A percentile compares a stretch with the other conserved stretches of the same genome.
phyloP scores from a whole-genome alignment of 2,888 invertebrate species.

The Drosophila heteroneura region DNA sequence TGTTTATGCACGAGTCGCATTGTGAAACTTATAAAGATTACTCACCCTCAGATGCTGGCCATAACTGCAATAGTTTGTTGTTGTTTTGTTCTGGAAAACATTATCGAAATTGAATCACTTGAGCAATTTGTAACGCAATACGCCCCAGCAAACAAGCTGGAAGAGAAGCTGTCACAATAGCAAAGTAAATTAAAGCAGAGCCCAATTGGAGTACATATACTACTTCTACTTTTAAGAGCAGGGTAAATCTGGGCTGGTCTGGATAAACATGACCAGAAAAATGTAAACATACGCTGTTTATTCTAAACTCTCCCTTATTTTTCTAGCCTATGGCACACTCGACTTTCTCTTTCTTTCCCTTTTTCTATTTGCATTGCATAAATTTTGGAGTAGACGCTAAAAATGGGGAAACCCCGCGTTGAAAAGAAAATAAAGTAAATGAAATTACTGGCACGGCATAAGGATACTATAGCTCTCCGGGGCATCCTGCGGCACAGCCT shows the following conservation, averaged over 20 bases:
- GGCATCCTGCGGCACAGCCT: constrained; percentile 63
- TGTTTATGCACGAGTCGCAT: constrained; percentile 54
- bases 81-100: constrained; percentile 28
- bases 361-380: constrained; percentile 67
- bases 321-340: not conserved
- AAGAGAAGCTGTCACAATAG: constrained; percentile 53
- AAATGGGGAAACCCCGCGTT: constrained; percentile 23
- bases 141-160: constrained; percentile 52
- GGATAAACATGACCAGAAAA: constrained; percentile 44
- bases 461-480: constrained; percentile 31
- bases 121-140: constrained; percentile 77
- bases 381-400: constrained; percentile 55
- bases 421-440: constrained; percentile 52
- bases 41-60: constrained; percentile 11
- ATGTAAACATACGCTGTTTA: constrained; percentile 63
- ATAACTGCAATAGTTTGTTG: constrained; percentile 13
- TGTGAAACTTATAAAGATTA: constrained; percentile 45
- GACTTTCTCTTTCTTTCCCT: constrained; percentile 44
- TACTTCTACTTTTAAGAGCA: constrained; percentile 5
- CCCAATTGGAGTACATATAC: constrained; percentile 18
- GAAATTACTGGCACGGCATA: constrained; percentile 57
- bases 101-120: constrained; percentile 77
- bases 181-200: constrained; percentile 25
- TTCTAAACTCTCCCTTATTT: constrained; percentile 21
- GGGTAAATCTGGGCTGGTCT: constrained; percentile 22